These are phyloP conservation scores for Parascotia fuliginaria DNA, from an alignment of 2,888 invertebrate genomes.

Conservation along the genomic window DNA sequence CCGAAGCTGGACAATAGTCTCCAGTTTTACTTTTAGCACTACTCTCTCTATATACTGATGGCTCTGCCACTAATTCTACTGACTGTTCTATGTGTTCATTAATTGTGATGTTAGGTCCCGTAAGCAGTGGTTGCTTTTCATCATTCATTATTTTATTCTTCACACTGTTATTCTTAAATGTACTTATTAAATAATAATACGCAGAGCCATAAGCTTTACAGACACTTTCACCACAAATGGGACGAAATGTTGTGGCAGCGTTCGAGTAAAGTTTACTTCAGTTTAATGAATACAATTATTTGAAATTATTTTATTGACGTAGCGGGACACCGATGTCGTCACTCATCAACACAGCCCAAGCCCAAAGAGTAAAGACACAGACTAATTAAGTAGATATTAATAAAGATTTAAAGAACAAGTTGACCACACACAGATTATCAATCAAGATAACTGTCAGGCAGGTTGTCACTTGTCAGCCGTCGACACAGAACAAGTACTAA, in stretches of 20 bases:
- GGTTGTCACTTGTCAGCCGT: no score
- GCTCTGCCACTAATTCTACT: constrained; percentile 65
- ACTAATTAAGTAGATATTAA: no score
- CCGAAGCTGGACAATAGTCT: constrained; percentile 86
- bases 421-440: no score
- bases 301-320: constrained; percentile 2
- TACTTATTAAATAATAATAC: constrained; percentile 35
- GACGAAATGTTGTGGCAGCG: constrained; percentile 11
- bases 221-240: constrained; percentile 27
- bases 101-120: constrained; percentile 66
- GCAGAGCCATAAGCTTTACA: constrained; percentile 41
- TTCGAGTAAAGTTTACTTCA: not conserved
- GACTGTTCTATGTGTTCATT: constrained; percentile 65
- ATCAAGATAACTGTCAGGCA: no score
- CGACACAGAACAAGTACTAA: no score
- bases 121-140: constrained; percentile 90
- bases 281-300: constrained; percentile 10
- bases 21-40: constrained; percentile 60
- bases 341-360: not conserved
- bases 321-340: constrained; percentile 7
- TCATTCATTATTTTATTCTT: constrained; percentile 82
- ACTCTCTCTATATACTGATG: constrained; percentile 43
- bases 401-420: no score
- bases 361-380: not conserved
- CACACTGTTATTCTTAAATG: constrained; percentile 40